These are phyloP conservation scores for Volucella inanis DNA, from an alignment of 2,888 invertebrate genomes.

Conservation along the genomic window DNA sequence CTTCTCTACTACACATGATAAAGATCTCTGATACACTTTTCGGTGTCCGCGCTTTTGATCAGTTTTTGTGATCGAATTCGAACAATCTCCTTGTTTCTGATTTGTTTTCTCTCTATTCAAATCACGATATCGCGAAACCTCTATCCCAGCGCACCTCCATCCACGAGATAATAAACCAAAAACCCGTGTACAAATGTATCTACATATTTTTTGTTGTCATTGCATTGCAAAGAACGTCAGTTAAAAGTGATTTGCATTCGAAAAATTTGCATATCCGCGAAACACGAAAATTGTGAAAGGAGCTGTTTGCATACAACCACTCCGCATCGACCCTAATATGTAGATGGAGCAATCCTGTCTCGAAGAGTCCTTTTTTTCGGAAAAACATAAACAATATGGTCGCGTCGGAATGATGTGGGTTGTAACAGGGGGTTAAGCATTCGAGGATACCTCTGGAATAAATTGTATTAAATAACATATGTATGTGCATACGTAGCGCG, in stretches of 20 bases:
- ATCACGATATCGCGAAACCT: too few species aligned
- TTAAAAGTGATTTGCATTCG: slow-evolving; percentile 57
- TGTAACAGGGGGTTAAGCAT: neutral
- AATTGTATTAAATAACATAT: slow-evolving; percentile 44
- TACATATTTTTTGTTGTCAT: slow-evolving; percentile 1
- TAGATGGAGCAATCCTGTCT: neutral
- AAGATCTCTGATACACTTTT: too few species aligned
- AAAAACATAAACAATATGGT: slow-evolving; percentile 8
- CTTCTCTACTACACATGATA: too few species aligned
- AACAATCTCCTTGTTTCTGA: too few species aligned
- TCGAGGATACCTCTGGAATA: slow-evolving; percentile 33
- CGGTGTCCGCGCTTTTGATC: too few species aligned
- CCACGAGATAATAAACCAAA: neutral
- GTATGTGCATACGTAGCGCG: slow-evolving; percentile 39
- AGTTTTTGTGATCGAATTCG: too few species aligned
- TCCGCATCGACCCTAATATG: neutral
- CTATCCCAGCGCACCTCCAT: neutral
- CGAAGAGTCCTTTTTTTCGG: neutral
- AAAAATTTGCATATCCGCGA: slow-evolving; percentile 45
- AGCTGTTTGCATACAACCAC: neutral
- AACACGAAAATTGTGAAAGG: slow-evolving; percentile 27
- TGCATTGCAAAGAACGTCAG: slow-evolving; percentile 39
- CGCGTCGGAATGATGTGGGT: neutral
- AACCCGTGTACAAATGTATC: slow-evolving; percentile 20
- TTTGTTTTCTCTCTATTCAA: too few species aligned